Evolutionary conservation across 2,113 vertebrate genomes (phyloP).

Genomic region (Entosphenus tridentatus): DNA sequence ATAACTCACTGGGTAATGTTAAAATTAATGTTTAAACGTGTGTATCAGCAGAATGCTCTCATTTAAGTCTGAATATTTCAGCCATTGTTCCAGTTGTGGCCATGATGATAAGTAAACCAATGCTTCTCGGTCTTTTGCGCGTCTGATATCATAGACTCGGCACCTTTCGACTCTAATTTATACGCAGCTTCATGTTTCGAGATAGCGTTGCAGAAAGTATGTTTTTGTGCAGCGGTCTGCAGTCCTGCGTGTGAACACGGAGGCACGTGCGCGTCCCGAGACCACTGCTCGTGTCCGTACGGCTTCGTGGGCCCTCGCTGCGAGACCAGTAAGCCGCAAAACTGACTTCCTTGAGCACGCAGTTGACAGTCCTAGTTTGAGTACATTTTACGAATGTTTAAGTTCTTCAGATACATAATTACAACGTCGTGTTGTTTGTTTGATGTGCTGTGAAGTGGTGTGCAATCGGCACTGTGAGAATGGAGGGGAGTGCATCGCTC

Average conservation of each 20-base stretch:
- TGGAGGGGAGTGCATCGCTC: constrained; percentile 27
- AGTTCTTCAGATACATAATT: neutral
- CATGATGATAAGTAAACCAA: no score
- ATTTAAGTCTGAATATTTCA: no score
- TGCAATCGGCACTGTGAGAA: constrained; percentile 42
- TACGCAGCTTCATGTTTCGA: no score
- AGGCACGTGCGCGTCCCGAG: constrained; percentile 22
- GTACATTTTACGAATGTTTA: neutral
- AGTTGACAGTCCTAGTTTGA: constrained; percentile 9
- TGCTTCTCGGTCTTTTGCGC: no score
- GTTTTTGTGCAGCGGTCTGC: constrained; percentile 21
- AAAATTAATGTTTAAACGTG: no score
- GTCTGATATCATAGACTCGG: no score
- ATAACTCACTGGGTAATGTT: no score
- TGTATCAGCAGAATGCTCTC: no score
- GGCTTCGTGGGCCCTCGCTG: constrained; percentile 29
- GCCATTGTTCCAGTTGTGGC: no score
- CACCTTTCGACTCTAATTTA: no score
- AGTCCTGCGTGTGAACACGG: constrained; percentile 22
- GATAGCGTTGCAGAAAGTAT: neutral
- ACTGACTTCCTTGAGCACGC: constrained; percentile 9
- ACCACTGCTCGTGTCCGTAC: constrained; percentile 30
- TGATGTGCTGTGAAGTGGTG: constrained; percentile 21
- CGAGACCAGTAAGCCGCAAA: constrained; percentile 25
- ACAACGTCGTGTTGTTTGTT: constrained; percentile 7